These are phyloP conservation scores for Yponomeuta sedellus DNA, from an alignment of 2,888 invertebrate species.

Conservation along the genomic window DNA sequence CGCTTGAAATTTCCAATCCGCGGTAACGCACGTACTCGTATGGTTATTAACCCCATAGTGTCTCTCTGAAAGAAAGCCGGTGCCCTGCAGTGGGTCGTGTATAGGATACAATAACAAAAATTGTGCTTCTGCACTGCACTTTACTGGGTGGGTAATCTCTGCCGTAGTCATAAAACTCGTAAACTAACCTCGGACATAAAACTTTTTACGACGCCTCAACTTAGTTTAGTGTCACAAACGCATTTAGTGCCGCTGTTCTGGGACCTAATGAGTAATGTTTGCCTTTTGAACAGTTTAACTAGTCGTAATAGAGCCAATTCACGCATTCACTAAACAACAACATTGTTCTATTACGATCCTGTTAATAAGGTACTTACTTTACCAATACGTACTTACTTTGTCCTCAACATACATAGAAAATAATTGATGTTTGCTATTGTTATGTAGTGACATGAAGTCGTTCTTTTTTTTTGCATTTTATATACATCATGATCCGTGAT, in stretches of 20 bases:
- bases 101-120: no score
- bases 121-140: constrained; percentile 15
- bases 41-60: no score
- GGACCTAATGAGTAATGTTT: background rate
- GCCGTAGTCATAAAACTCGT: constrained; percentile 35
- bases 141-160: constrained; percentile 28
- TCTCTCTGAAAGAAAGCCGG: no score
- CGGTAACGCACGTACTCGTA: no score
- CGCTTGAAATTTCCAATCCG: no score
- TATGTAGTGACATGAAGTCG: no score
- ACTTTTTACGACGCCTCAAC: constrained; percentile 28
- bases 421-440: no score
- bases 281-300: constrained; percentile 1
- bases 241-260: constrained; percentile 16
- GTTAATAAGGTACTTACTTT: background rate
- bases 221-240: constrained; percentile 27
- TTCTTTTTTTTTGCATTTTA: background rate
- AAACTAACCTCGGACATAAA: constrained; percentile 34
- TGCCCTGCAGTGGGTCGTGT: background rate
- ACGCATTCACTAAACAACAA: background rate
- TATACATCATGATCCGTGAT: background rate
- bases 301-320: background rate
- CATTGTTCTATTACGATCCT: background rate
- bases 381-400: background rate
- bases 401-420: background rate